Evolutionary conservation across 2,888 invertebrate species (phyloP), one percentile per base, ranked within the genome.

Genomic region (Drosophila cognata): DNA sequence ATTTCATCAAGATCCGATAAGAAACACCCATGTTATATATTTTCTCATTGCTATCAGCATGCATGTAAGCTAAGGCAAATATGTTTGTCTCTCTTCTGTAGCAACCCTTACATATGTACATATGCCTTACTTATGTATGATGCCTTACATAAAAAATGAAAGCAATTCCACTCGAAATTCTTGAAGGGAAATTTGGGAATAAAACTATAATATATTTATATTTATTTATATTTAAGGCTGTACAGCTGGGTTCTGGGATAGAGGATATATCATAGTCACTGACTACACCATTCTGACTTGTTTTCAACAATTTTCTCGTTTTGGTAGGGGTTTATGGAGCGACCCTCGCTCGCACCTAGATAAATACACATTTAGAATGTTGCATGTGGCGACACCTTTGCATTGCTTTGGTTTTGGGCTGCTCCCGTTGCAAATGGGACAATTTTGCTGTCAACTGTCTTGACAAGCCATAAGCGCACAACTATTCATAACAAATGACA

Each of bases 401-500:
- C 43, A 5, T 57, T 33, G 25, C 38, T 38, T 38, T 18, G 28
- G 57, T 46, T 46, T 46, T 70, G 57, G 35, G 53, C 61, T 79
- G 77, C 43, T 70, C 63, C 60, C 77, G 60, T 64, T 66, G 38
- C 63, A 48, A 65, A 71, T 74, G 74, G 61, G 61, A 69, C 56
- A 59, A 74, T 73, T 33, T 46, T 28, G 55, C 38, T 69, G 46
- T 61, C 52, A 77, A 76, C 48, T 77, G 46, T 58, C 46, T 56
- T 53, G 48, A 43, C 61, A 69, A 63, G 50, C 74, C 82, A 71
- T 70, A 64, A 82, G 63, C 60, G 71, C 71, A 75, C 63, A 77
- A 21, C 33, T 35, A 55, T 72, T 80, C 84, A 83, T 73, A 80
- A 50, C 10, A 28, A 25, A 70, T 61, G 62, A 84, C 76, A 79